A percentile compares a stretch with the other conserved stretches of the same genome.
Conservation (phyloP, 2,113 vertebrate species). For the Fukomys damarensis region DNA sequence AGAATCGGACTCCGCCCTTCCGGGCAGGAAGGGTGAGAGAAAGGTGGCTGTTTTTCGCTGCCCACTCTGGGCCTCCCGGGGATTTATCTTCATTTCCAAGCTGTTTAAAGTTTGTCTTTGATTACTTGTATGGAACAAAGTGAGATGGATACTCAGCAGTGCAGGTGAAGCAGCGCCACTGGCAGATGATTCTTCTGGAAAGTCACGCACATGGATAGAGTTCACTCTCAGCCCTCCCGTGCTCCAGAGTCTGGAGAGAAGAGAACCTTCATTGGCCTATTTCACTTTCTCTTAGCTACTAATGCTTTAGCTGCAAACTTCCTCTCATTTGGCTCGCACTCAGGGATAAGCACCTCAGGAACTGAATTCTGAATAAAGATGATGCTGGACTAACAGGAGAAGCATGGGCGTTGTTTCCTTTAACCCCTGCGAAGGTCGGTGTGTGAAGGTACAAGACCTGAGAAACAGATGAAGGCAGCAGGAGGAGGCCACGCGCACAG, state of each 20-base stretch:
- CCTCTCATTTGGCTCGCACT: not conserved
- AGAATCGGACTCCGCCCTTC: not conserved
- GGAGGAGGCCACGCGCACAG: not conserved
- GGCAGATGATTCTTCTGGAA: not conserved
- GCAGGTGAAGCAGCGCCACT: not conserved
- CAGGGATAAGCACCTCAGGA: fast-evolving
- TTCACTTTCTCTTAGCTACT: not conserved
- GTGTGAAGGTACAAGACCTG: not conserved
- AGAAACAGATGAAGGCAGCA: not conserved
- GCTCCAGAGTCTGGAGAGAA: not conserved
- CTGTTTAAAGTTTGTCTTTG: not conserved
- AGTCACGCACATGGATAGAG: not conserved
- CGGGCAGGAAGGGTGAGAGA: not conserved
- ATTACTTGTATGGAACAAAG: not conserved
- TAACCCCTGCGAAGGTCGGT: fast-evolving
- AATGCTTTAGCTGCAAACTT: not conserved
- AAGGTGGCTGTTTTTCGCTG: not conserved
- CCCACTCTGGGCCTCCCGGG: not conserved
- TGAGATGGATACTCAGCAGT: not conserved
- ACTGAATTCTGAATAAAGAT: not conserved
- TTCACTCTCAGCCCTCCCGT: not conserved
- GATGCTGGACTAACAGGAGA: not conserved
- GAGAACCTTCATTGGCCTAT: fast-evolving
- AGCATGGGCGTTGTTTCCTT: not conserved
- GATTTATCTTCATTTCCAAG: not conserved